Evolutionary conservation across 1,140 invertebrate genomes (phyloP).

Genomic region (Trissolcus basalis): DNA sequence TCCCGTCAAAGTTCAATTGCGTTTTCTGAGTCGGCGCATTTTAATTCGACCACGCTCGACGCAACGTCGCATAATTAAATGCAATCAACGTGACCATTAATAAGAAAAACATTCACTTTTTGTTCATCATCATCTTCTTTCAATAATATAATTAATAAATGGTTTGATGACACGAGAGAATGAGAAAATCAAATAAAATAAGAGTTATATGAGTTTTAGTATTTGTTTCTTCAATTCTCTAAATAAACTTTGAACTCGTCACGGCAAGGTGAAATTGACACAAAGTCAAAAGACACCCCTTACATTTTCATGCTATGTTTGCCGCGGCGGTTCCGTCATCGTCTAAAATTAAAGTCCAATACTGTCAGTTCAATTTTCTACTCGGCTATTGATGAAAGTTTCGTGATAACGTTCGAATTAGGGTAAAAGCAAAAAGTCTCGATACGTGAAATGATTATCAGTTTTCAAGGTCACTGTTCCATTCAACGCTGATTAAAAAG

Average conservation of each 20-base stretch:
- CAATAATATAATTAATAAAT: too few species aligned
- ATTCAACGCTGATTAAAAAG: conserved; percentile 3
- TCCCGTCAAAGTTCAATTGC: too few species aligned
- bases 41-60: too few species aligned
- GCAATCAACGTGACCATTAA: conserved; percentile 10
- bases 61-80: neutral
- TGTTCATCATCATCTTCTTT: too few species aligned
- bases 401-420: conserved; percentile 43
- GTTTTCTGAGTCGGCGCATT: too few species aligned
- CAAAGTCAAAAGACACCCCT: conserved; percentile 38
- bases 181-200: too few species aligned
- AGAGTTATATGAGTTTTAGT: too few species aligned
- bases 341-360: conserved; percentile 58
- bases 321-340: conserved; percentile 45
- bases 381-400: conserved; percentile 40
- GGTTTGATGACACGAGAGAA: too few species aligned
- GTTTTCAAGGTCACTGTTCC: conserved; percentile 12
- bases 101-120: too few species aligned
- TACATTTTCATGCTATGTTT: conserved; percentile 54
- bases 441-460: conserved; percentile 5
- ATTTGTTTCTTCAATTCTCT: neutral
- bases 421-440: conserved; percentile 30
- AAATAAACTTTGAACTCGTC: conserved; percentile 23
- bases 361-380: conserved; percentile 42
- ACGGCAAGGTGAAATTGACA: conserved; percentile 40